Evolutionary conservation across 2,113 vertebrate species (phyloP), one percentile per base, ranked within the genome.

Genomic region (Chloebia gouldiae): DNA sequence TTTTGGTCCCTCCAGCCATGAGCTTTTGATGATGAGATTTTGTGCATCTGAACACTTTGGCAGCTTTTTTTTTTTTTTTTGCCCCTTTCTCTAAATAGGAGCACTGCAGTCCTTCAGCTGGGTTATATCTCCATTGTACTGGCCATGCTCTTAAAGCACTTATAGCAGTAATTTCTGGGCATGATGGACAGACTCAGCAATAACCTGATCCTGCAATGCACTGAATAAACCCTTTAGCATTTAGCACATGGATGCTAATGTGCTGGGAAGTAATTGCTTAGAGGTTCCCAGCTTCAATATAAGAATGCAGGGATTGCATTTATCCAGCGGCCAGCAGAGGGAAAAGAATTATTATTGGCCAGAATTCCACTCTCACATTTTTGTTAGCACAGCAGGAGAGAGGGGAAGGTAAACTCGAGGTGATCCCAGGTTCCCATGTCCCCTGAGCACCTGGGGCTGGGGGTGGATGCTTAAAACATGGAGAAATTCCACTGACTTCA

Each of bases 141-240:
- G 85, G 81, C 92, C 77, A 59, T 39, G 73, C 94, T 97, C 94
- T 96, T 91, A 88, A 95, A 94, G 97, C 95, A 93, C 96, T 98
- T 96, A 92, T 5, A 92, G 93, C 90, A 86, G 72, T 93, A 50
- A 95, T 96, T 98, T 96, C 90, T 97, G 92, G 92, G 94, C 86
- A 23, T 94, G 96, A 95, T 97, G 93, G 97, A 98, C 97, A 86
- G 96, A 95, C 92, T 98, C 97, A 97, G 97, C 96, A 85, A 94
- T 92, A 97, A 96, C 94, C n/a, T 89, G 88, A 95, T 96, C 92
- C 82, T 92, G 93, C 94, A 86, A 82, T 96, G 94, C 97, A 97
- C 96, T 95, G 98, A 98, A 96, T 95, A 96, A 96, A 97, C 88
- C 94, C 95, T 97, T 98, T 96, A 97, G 96, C 97, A 94, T 97